phyloP scores from a whole-genome alignment of 2,888 invertebrate genomes.

The Volucella inanis region DNA sequence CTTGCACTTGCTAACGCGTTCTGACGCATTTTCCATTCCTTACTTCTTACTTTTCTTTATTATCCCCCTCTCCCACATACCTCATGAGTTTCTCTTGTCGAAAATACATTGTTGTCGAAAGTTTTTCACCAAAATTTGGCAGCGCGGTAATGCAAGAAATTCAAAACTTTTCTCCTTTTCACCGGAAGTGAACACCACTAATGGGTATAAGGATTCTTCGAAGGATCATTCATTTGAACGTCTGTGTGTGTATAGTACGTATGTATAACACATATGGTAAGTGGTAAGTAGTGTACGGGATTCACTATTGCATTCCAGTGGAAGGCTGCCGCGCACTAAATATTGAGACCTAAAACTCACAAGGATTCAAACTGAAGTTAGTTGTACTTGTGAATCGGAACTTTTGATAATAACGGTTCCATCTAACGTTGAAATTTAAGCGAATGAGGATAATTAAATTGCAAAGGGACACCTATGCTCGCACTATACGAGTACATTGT shows the following conservation, averaged over 20 bases:
- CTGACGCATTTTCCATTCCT: neutral
- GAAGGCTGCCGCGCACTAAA: neutral
- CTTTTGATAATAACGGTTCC: constrained; percentile 55
- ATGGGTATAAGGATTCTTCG: constrained; percentile 32
- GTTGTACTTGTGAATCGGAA: neutral
- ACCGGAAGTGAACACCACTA: constrained; percentile 26
- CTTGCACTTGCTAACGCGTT: constrained; percentile 38
- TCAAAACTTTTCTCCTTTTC: constrained; percentile 29
- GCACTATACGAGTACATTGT: constrained; percentile 31
- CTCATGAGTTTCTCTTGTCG: constrained; percentile 10
- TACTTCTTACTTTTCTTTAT: neutral
- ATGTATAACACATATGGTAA: constrained; percentile 1
- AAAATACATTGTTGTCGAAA: constrained; percentile 26
- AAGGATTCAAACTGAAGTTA: neutral
- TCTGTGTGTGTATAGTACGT: neutral
- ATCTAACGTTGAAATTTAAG: neutral
- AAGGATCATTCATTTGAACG: constrained; percentile 31
- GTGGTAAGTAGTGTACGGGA: neutral
- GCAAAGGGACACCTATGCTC: constrained; percentile 61
- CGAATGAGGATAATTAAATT: constrained; percentile 59
- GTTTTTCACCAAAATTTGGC: constrained; percentile 37
- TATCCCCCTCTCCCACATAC: neutral
- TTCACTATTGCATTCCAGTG: neutral
- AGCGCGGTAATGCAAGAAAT: constrained; percentile 49
- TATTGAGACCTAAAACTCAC: constrained; percentile 3